Evolutionary conservation across 2,888 invertebrate species (phyloP).

Genomic region (Abrostola tripartita): DNA sequence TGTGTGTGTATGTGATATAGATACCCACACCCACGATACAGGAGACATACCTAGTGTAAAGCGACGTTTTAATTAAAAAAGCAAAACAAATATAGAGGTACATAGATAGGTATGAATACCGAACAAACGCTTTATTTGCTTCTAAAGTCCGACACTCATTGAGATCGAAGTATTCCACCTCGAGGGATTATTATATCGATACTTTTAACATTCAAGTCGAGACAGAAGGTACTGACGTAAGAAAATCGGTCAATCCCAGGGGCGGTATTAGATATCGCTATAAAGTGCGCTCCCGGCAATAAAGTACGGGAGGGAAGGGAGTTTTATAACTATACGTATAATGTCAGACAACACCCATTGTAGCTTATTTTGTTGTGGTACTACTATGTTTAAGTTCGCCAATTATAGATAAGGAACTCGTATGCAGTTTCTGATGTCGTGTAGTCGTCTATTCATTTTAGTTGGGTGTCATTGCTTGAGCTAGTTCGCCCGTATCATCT

Average conservation of each 20-base stretch:
- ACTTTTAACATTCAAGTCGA: slow-evolving; percentile 40
- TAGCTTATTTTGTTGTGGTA: slow-evolving; percentile 4
- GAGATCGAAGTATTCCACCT: slow-evolving; percentile 4
- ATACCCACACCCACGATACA: too few species aligned
- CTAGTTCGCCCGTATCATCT: too few species aligned
- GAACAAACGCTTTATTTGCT: not conserved
- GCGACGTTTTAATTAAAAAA: too few species aligned
- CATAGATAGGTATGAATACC: not conserved
- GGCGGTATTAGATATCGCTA: slow-evolving; percentile 50
- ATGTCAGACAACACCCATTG: slow-evolving; percentile 13
- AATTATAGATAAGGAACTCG: too few species aligned
- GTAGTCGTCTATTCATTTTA: too few species aligned
- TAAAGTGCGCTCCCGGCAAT: slow-evolving; percentile 45
- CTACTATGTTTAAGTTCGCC: too few species aligned
- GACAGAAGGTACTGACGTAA: slow-evolving; percentile 34
- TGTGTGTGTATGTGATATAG: too few species aligned
- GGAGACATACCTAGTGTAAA: too few species aligned
- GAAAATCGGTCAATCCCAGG: slow-evolving; percentile 51
- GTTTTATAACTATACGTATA: slow-evolving; percentile 37
- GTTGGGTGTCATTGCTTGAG: too few species aligned
- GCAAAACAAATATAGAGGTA: too few species aligned
- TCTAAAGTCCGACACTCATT: not conserved
- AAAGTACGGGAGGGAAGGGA: slow-evolving; percentile 29
- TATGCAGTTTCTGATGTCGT: too few species aligned
- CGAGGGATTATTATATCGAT: slow-evolving; percentile 12